A percentile compares a stretch with the other conserved stretches of the same genome.
These are phyloP conservation scores for Ianthella basta DNA, from an alignment of 37 sponge, comb jelly and placozoan species.

Conservation along the genomic window DNA sequence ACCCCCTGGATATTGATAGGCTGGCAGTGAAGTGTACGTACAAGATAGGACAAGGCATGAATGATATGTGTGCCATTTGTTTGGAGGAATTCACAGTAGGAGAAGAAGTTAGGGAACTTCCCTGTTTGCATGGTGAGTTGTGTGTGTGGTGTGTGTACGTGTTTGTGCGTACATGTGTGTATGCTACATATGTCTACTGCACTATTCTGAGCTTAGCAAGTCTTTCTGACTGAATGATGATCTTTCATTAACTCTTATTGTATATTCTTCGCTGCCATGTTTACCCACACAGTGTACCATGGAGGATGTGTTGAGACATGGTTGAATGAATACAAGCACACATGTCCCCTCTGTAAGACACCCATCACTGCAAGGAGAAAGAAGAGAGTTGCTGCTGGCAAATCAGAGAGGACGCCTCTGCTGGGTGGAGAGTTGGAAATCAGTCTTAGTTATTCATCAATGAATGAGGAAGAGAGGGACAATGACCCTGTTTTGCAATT, in stretches of 20 bases:
- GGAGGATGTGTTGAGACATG: constrained; percentile 90
- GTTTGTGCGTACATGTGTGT: too few species aligned
- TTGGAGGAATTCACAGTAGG: constrained; percentile 88
- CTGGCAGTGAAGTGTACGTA: constrained; percentile 49
- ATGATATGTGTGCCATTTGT: constrained; percentile 91
- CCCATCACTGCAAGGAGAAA: constrained; percentile 32
- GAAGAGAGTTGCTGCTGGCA: background rate
- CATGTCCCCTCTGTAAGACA: constrained; percentile 88
- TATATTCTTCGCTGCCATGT: too few species aligned
- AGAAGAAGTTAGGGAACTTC: constrained; percentile 81
- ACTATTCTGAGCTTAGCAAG: too few species aligned
- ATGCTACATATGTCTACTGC: too few species aligned
- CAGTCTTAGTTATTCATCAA: too few species aligned
- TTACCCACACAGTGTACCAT: constrained; percentile 74
- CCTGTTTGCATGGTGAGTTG: constrained; percentile 86
- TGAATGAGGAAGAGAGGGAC: too few species aligned
- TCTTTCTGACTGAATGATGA: too few species aligned
- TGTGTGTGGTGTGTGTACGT: too few species aligned
- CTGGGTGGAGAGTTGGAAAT: too few species aligned
- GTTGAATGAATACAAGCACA: constrained; percentile 79
- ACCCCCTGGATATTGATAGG: background rate
- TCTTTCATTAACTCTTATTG: too few species aligned
- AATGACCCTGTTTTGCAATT: too few species aligned
- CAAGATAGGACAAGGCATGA: constrained; percentile 26
- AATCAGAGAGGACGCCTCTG: too few species aligned